Evolutionary conservation across 2,888 invertebrate species (phyloP).

Genomic region (Tanaodytes sp.): DNA sequence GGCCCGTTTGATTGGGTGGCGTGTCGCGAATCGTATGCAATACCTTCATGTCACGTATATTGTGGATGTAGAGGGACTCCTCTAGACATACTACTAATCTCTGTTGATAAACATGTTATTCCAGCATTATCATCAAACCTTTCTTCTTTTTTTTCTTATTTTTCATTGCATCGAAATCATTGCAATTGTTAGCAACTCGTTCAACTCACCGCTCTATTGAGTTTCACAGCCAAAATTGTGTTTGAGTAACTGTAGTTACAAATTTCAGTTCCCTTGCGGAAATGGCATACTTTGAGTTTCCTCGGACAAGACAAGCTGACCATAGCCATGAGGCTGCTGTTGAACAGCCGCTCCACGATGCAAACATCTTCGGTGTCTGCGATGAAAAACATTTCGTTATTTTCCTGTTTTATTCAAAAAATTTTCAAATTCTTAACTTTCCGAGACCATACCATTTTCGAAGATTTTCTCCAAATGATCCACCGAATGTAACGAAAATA

Average conservation of each 20-base stretch:
- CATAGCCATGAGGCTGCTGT: conserved; percentile 96
- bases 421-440: no score
- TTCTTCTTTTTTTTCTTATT: no score
- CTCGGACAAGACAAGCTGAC: conserved; percentile 93
- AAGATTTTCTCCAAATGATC: conserved; percentile 93
- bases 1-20: conserved; percentile 94
- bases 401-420: no score
- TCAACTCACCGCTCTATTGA: conserved; percentile 92
- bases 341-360: conserved; percentile 95
- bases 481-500: conserved; percentile 87
- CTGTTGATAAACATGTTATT: no score
- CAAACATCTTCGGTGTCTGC: conserved; percentile 85
- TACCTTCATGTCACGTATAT: conserved; percentile 98
- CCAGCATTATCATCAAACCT: no score
- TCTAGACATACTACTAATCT: conserved; percentile 97
- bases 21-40: conserved; percentile 98
- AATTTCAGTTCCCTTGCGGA: conserved; percentile 97
- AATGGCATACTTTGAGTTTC: conserved; percentile 95
- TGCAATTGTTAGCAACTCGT: no score
- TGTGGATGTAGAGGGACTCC: conserved; percentile 98
- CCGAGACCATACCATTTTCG: conserved; percentile 85
- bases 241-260: conserved; percentile 97
- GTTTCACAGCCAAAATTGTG: conserved; percentile 94
- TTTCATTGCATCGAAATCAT: no score
- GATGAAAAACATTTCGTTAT: not conserved